Percentiles rank a stretch among this genome's conserved stretches.
Conservation (phyloP, 2,797 vertebrate species). For the Falco novaeseelandiae region DNA sequence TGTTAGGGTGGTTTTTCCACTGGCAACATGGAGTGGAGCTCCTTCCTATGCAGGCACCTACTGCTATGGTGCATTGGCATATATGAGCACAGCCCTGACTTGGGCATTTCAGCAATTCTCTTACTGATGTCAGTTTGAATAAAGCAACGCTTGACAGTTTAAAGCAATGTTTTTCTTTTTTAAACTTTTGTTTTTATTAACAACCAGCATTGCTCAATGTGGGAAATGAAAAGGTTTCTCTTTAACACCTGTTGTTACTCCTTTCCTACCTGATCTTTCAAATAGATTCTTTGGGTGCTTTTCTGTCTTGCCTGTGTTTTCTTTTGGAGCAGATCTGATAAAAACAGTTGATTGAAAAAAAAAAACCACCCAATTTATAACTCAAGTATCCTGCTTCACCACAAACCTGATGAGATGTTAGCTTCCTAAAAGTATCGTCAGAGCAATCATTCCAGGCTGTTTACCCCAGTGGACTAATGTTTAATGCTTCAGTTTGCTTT, state of each 20-base stretch:
- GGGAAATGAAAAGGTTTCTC: background rate
- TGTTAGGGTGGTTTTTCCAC: background rate
- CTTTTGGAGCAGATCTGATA: background rate
- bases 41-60: background rate
- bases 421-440: background rate
- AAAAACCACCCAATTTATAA: too few species aligned
- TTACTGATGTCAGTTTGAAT: background rate
- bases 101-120: background rate
- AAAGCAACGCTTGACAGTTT: background rate
- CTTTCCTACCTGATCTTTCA: background rate
- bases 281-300: background rate
- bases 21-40: background rate
- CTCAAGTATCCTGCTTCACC: background rate
- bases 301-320: background rate
- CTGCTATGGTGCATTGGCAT: fast-evolving
- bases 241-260: background rate
- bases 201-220: background rate
- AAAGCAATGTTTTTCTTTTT: background rate
- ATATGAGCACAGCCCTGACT: background rate
- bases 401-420: background rate
- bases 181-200: background rate
- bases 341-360: background rate
- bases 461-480: fast-evolving
- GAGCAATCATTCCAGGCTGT: background rate
- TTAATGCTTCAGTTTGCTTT: background rate